Base-by-base conservation (phyloP, 2,113 vertebrate species). In the Actinemys pallida region DNA sequence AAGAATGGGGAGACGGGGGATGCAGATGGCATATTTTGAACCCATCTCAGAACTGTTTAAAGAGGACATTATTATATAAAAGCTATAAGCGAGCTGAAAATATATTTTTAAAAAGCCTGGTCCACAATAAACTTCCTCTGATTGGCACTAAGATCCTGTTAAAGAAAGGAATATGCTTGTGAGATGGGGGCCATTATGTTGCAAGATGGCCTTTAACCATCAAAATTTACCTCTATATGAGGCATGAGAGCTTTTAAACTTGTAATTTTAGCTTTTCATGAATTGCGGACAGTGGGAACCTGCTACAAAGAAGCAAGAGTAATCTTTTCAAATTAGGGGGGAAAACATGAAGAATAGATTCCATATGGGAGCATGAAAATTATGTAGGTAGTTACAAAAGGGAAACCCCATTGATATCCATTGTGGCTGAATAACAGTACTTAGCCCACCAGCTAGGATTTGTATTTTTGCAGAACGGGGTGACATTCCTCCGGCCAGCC, bases 261-360 rank as follows among this genome's bases (percentile, higher is more conserved):
- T 85, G 42, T 88, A 94, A 98, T 93, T 97, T 95, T 62, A 96
- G 78, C 86, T 85, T 86, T 92, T 94, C 91, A 76, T 93, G 95
- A 97, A 97, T 94, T 84, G 81, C 9, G 86, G 97, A 69, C 91
- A 84, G 91, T 93, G 88, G 98, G 97, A 97, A 96, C 90, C 96
- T 96, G 95, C 97, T 97, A 96, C 81, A 93, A 98, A 97, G 98
- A 98, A 96, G 90, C 78, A 84, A 88, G 72, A 93, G 88, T 59
- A 97, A 96, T 96, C 91, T 96, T 96, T 96, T 94, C 94, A 97
- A 97, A 97, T 84, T 95, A 96, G 95, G 92, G 89, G 84, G 95
- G 82, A 31, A 79, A 94, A 7, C 62, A 91, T 85, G 93, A 97
- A 90, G 78, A 97, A 96, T 89, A 95, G 95, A 96, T 93, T 95